Base-by-base conservation (phyloP, 1,140 invertebrate species). In the Grapholita molesta region DNA sequence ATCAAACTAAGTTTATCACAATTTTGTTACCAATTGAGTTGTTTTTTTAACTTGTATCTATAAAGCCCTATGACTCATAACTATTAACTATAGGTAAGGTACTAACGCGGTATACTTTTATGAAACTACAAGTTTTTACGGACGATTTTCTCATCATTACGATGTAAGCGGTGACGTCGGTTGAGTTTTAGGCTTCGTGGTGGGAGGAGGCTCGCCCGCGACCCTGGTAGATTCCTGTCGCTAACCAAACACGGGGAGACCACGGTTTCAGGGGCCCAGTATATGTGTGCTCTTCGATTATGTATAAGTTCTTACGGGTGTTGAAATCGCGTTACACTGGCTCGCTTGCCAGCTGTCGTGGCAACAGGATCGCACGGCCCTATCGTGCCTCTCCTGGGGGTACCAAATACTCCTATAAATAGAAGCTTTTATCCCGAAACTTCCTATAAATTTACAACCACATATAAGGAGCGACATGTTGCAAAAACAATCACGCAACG, bases 351-450 rank as follows among this genome's bases (percentile, higher is more conserved):
- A 18, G 15, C n/a, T 48, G n/a, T 4, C 42, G n/a, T n/a, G 35
- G 35, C 6, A 48, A n/a, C n/a, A 7, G 8, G 42, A 48, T 21
- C 21, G 21, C 3, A n/a, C 28, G 35, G 35, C 35, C 35, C 38
- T 7, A 38, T 15, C n/a, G 3, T 7, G 2, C 21, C 53, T 57
- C 53, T 57, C 53, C 53, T 57, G 53, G 53, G 53, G 24, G 53
- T 57, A 23, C 33, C 67, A 52, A 35, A 61, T 67, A 38, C n/a
- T 57, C 66, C 55, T 77, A 73, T 73, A 73, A 75, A 77, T 73
- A 77, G 71, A 72, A 68, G 66, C 76, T 73, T 73, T 77, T 64
- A 72, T 69, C 70, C 71, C 35, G 25, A 68, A 65, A 65, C 70
- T 70, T 72, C 72, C 67, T 72, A 35, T 65, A 61, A 53, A 77